Evolutionary conservation across 2,113 vertebrate species (phyloP), one percentile per base, ranked within the genome.

Genomic region (Zapus hudsonius): DNA sequence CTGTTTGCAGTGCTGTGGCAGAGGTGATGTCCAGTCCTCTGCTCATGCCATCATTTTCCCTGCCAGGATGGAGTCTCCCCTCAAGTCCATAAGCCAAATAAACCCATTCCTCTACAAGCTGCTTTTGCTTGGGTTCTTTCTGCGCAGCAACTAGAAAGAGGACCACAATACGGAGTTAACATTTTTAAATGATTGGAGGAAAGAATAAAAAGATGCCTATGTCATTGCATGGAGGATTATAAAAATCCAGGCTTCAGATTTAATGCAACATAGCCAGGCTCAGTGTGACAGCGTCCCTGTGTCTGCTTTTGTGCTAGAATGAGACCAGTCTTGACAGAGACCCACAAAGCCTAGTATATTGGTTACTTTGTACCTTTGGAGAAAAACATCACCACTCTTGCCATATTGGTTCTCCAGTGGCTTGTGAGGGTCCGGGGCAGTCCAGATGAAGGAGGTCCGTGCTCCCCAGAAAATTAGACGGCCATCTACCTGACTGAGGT

Each of bases 401-500:
- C 57, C 10, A 2, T 20, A 5, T 47, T 36, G 16, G 9, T n/a
- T 22, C 47, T 11, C 29, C n/a, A 22, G n/a, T 33, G 31, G 33
- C n/a, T 36, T 42, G 10, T 3, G 23, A 36, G 29, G 9, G 7
- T 19, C 61, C 47, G 79, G 31, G 11, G 25, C 0, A 0, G 29
- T 19, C 25, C 59, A 22, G 15, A 6, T 44, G 22, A 6, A 29
- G 38, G 55, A 57, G 27, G 16, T 52, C 7, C 5, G 4, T 1
- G 0, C 16, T 0, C 0, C 20, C 42, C 42, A 38, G 33, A 5
- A 8, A 10, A 2, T 7, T 19, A 13, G 27, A 36, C 12, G 2
- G 22, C n/a, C 1, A 6, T 55, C 72, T 73, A 59, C 33, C 16
- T 31, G 4, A 0, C 17, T 1, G 0, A 12, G 63, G 25, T 1